These are phyloP conservation scores for Andrena chrysosceles DNA, from an alignment of 2,888 invertebrate genomes.

Conservation along the genomic window DNA sequence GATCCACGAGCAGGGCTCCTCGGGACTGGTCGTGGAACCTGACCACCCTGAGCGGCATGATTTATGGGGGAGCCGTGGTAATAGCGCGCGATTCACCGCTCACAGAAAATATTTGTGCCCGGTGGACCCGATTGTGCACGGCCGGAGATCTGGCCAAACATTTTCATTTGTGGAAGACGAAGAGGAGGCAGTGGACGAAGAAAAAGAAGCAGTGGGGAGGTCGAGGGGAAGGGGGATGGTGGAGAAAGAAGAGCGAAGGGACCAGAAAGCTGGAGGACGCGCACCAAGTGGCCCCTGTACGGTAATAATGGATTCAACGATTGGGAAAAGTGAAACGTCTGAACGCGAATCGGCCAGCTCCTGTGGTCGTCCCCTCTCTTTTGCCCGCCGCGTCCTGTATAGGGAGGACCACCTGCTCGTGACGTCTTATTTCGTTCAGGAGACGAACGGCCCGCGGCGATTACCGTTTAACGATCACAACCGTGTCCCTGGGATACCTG, in stretches of 20 bases:
- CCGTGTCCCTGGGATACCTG: conserved; percentile 71
- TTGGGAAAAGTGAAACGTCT: conserved; percentile 82
- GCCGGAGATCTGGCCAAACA: conserved; percentile 77
- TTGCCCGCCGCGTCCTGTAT: conserved; percentile 11
- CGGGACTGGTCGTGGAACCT: conserved; percentile 61
- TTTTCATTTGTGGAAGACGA: conserved; percentile 80
- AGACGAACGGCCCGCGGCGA: conserved; percentile 64
- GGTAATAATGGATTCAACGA: conserved; percentile 77
- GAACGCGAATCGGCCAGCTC: conserved; percentile 49
- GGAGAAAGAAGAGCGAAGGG: conserved; percentile 6
- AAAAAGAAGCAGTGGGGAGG: conserved; percentile 61
- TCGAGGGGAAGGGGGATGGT: conserved; percentile 9
- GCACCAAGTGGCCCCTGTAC: conserved; percentile 57
- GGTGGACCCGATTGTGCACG: conserved; percentile 70
- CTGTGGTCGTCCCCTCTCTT: conserved; percentile 5
- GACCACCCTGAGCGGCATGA: conserved; percentile 81
- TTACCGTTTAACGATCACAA: conserved; percentile 77
- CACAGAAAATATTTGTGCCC: conserved; percentile 78
- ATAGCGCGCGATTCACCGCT: conserved; percentile 77
- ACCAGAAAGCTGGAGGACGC: conserved; percentile 56
- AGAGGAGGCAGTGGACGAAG: conserved; percentile 35
- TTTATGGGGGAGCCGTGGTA: conserved; percentile 77
- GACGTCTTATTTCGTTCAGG: conserved; percentile 76
- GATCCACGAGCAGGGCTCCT: conserved; percentile 43
- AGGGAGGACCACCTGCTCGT: conserved; percentile 78